Percentiles rank a stretch among this genome's conserved stretches.
Conservation (phyloP, 1,140 invertebrate species). For the Galleria mellonella region DNA sequence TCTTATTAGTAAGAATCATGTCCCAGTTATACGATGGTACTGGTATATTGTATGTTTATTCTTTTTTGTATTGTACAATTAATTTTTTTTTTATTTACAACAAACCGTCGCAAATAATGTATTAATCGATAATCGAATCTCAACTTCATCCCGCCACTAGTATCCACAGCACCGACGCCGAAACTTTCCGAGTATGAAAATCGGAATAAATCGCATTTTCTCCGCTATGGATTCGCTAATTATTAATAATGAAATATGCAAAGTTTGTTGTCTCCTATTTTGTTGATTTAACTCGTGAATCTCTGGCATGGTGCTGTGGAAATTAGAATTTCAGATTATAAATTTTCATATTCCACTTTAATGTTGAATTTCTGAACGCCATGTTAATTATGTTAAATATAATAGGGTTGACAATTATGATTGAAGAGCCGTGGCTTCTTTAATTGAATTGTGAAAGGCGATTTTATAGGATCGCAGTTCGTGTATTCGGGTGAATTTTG, state of each 20-base stretch:
- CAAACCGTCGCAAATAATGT: no score
- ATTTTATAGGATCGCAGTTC: no score
- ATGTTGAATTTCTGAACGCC: conserved; percentile 5
- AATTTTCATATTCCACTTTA: conserved; percentile 40
- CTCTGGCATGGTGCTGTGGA: conserved; percentile 10
- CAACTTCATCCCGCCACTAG: not conserved
- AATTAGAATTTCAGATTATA: conserved; percentile 67
- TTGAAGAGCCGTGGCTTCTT: not conserved
- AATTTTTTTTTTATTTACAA: no score
- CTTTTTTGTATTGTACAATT: no score
- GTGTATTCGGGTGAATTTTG: no score
- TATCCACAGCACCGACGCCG: not conserved
- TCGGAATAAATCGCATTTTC: conserved; percentile 49
- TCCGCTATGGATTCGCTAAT: conserved; percentile 43
- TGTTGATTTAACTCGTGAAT: conserved; percentile 47
- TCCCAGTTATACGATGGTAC: no score
- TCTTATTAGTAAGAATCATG: no score
- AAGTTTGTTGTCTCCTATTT: conserved; percentile 65
- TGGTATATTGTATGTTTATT: no score
- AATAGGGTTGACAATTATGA: conserved; percentile 1
- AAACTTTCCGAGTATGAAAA: conserved; percentile 17
- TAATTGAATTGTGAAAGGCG: no score
- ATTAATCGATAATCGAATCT: not conserved
- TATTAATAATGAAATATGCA: conserved; percentile 66
- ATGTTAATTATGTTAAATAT: conserved; percentile 23